These are phyloP conservation scores for Drosophila tsacasi DNA, from an alignment of 1,140 invertebrate species.

Conservation along the genomic window DNA sequence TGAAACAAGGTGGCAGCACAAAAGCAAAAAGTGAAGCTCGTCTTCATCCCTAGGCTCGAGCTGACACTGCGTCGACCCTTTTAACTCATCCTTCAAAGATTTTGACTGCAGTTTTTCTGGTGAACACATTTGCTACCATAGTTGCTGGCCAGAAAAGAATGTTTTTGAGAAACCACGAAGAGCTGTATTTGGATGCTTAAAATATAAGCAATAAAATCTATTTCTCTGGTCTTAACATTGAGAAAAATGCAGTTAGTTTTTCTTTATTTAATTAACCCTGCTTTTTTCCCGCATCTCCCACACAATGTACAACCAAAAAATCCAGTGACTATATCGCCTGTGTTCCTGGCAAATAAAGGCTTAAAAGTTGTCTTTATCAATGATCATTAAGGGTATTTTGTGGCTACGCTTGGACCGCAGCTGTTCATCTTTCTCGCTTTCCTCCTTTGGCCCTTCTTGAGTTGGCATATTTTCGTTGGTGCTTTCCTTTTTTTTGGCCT, in stretches of 20 bases:
- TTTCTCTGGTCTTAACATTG: not conserved
- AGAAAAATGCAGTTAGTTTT: not conserved
- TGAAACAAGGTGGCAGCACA: slow-evolving; percentile 18
- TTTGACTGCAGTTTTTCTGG: slow-evolving; percentile 5
- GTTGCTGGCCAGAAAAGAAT: not conserved
- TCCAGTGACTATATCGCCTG: not conserved
- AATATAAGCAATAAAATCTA: not conserved
- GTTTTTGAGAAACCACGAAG: not conserved
- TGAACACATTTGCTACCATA: slow-evolving; percentile 1
- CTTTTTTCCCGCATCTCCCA: not conserved
- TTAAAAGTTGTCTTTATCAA: slow-evolving; percentile 35
- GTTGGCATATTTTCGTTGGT: slow-evolving; percentile 44
- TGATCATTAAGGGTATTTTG: slow-evolving; percentile 47
- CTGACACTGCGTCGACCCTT: slow-evolving; percentile 26
- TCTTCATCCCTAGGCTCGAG: slow-evolving; percentile 29
- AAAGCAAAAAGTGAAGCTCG: slow-evolving; percentile 30
- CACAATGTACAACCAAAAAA: slow-evolving; percentile 14
- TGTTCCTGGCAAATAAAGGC: slow-evolving; percentile 10
- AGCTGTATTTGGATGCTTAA: not conserved
- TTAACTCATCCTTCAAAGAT: slow-evolving; percentile 4
- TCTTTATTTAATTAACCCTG: not conserved
- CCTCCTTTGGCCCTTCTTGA: slow-evolving; percentile 31
- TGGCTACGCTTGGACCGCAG: slow-evolving; percentile 24
- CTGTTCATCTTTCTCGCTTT: slow-evolving; percentile 22
- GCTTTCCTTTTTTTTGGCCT: slow-evolving; percentile 10